Evolutionary conservation across 2,888 invertebrate species (phyloP), one percentile per base, ranked within the genome.

Genomic region (Plebejus argus): DNA sequence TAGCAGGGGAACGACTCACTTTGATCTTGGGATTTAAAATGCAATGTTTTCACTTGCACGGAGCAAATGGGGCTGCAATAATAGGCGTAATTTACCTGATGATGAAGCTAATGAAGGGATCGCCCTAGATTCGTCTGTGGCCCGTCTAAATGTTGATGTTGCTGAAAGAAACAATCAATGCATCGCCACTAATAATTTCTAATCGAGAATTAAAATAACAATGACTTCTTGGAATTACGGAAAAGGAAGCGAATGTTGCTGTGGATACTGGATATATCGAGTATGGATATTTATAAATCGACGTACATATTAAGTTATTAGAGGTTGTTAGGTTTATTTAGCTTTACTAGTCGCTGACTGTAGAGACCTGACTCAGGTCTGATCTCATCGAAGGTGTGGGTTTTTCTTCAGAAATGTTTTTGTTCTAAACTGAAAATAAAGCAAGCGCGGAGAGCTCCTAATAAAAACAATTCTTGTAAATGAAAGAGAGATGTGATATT

Each of bases 1-100:
- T 72, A 72, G 72, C 35, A 12, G 20, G 20, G 39, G 45, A 45
- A 20, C 45, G 39, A 45, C 45, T 39, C 45, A 72, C 72, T 72
- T 72, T 72, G 39, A 45, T 72, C 39, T 72, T 72, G 72, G 39
- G 39, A 20, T 39, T 72, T 45, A 45, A 39, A 20, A 72, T 72
- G 72, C 72, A 72, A 39, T 72, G 39, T 72, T 72, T 66, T 33
- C 28, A 15, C 15, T 33, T 33, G 66, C 66, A 66, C 1, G 1
- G 12, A 28, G 28, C 1, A 12, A 66, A 66, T 66, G 5, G 23
- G 15, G 33, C 33, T 28, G 28, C 23, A 61, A 61, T 61, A 28
- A 23, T 66, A 66, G 23, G 61, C 23, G 23, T 66, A 15, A 28
- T 66, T 28, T 66, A 66, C 66, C 66, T 66, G 66, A 15, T 1